Evolutionary conservation across 2,797 vertebrate genomes (phyloP).

Genomic region (Microctenopoma steveboyesi): DNA sequence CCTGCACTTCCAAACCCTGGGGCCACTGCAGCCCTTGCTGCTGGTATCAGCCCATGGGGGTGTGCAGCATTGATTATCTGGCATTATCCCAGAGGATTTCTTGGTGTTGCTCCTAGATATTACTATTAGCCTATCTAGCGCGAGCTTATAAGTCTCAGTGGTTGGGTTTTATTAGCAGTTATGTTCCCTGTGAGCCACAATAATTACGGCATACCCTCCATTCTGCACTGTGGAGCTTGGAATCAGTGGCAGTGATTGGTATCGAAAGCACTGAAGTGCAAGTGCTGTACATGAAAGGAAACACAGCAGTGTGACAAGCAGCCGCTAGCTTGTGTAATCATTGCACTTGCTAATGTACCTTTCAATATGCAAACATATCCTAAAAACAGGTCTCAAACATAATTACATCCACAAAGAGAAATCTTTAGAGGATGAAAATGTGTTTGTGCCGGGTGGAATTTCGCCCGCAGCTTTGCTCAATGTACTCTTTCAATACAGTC

Average conservation of each 20-base stretch:
- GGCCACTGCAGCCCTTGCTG: conserved; percentile 35
- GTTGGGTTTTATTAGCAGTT: conserved; percentile 54
- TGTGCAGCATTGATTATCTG: conserved; percentile 53
- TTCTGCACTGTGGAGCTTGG: conserved; percentile 34
- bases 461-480: neutral
- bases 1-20: conserved; percentile 46
- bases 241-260: conserved; percentile 33
- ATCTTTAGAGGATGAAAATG: conserved; percentile 29
- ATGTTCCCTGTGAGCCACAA: conserved; percentile 37
- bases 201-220: conserved; percentile 23
- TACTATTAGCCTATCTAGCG: conserved; percentile 58
- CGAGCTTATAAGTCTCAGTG: conserved; percentile 51
- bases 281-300: conserved; percentile 44
- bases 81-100: conserved; percentile 51
- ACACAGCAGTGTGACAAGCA: conserved; percentile 26
- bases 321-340: conserved; percentile 34
- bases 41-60: conserved; percentile 32
- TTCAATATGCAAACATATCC: conserved; percentile 36
- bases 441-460: conserved; percentile 13
- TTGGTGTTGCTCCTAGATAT: conserved; percentile 63
- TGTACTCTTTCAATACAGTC: neutral
- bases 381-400: conserved; percentile 25
- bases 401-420: conserved; percentile 29
- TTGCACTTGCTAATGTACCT: conserved; percentile 37
- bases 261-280: conserved; percentile 20